Base-by-base conservation (phyloP, 2,797 vertebrate species). In the Acanthornis magna region DNA sequence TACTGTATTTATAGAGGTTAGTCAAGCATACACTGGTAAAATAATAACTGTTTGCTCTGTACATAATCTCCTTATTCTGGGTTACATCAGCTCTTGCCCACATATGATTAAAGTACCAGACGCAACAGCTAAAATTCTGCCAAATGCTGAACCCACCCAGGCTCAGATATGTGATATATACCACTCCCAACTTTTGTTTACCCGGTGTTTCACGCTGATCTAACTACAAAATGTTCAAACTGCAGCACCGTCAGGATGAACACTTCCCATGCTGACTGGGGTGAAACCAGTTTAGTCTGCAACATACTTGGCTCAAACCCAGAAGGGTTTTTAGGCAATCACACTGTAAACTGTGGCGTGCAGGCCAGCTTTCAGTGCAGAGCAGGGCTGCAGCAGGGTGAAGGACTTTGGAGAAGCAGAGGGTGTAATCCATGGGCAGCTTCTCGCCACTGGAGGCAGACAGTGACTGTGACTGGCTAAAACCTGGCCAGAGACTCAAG, bases 181-280 rank as follows among this genome's bases (percentile, higher is more conserved):
- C 16, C 21, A 30, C 54, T 90, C 54, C 51, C 58, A 65, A 0
- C 7, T 15, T 70, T 16, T 45, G 13, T 40, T 25, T 43, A 48
- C 27, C 4, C 5, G 5, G 18, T 0, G 1, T 50, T 90, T 90
- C 55, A 25, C 0, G 0, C 10, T 43, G 34, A n/a, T 72, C 57
- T 53, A 50, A 34, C n/a, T 74, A 45, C 48, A 57, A 57, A 88
- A 45, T 2, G 0, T 65, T 57, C 26, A 36, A 85, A 25, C 16
- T 29, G n/a, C 10, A 30, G 18, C 19, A 36, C 1, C 0, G 29
- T 53, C 8, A 8, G 48, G 4, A 13, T 51, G 22, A 61, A 6
- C 5, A 5, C 19, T 79, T 78, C 16, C 45, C 32, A 6, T 16
- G 11, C 19, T 45, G 30, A 4, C 36, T 82, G 53, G n/a, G 13